Evolutionary conservation across 2,113 vertebrate genomes (phyloP), one percentile per base, ranked within the genome.

Genomic region (Pygoscelis adeliae): DNA sequence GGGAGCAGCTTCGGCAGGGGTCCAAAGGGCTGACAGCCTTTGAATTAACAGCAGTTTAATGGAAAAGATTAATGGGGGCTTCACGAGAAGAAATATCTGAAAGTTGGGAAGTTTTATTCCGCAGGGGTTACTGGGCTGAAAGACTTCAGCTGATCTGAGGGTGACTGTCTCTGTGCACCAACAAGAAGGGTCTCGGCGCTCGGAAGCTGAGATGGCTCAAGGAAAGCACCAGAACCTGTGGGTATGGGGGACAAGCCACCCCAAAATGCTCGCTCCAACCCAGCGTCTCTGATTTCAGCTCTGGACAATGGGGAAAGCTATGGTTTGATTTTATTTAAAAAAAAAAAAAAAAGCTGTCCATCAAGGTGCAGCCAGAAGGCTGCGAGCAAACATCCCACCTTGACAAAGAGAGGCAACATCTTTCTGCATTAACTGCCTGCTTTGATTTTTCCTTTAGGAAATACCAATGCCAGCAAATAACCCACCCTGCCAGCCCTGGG

Each of bases 401-500:
- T 13, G 19, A 44, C 40, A 12, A 44, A 80, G 0, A 2, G 30
- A 38, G 36, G n/a, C 32, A 38, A n/a, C 2, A 0, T 38, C n/a
- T 53, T 56, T 2, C 83, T 23, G 47, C 22, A 7, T 15, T 15
- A 38, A 55, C 17, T 10, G 6, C 11, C 59, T 32, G 47, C 61
- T 79, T n/a, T n/a, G 61, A 14, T 34, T 62, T 56, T 44, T 56
- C 25, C 40, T 72, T 44, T 19, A 66, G 40, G 27, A 55, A 83
- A 87, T 17, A 21, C 23, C 40, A 38, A 3, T 6, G 9, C 42
- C 32, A 22, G 17, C 3, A 42, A n/a, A 42, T 17, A 49, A 42
- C 53, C 53, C 56, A 11, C 36, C 20, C 63, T 12, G 46, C 34
- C 74, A 32, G 11, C n/a, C 49, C 13, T 0, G 0, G 8, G 22